Evolutionary conservation across 2,113 vertebrate genomes (phyloP).

Genomic region (Bagarius yarrelli): DNA sequence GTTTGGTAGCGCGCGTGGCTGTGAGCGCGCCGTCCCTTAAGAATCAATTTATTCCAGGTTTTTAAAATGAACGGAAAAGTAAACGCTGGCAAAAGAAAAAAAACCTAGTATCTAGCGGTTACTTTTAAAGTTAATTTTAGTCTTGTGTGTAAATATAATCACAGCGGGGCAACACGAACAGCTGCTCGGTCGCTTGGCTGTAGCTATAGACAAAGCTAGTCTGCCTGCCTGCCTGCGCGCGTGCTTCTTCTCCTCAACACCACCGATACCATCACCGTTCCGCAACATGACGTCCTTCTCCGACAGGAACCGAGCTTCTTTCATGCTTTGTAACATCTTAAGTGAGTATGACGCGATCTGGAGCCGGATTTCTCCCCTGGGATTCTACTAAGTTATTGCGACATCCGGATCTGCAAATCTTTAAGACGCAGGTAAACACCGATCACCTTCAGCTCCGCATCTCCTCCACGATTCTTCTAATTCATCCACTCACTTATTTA

Average conservation of each 20-base stretch:
- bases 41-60: not conserved
- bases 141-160: not conserved
- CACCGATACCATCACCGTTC: not conserved
- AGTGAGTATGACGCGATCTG: slow-evolving; percentile 23
- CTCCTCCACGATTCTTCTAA: not conserved
- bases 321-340: not conserved
- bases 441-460: not conserved
- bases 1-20: slow-evolving; percentile 23
- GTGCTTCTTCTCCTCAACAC: not conserved
- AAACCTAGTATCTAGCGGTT: not conserved
- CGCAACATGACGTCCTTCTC: not conserved
- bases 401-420: not conserved
- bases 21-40: not conserved
- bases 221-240: too few species aligned
- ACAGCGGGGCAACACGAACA: slow-evolving; percentile 40
- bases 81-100: not conserved
- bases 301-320: not conserved
- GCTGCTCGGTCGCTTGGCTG: slow-evolving; percentile 42
- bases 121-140: not conserved
- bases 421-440: not conserved
- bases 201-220: slow-evolving; percentile 43
- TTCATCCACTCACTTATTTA: not conserved
- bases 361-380: slow-evolving; percentile 31
- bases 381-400: slow-evolving; percentile 13
- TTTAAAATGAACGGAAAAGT: not conserved